Conservation (phyloP, 2,113 vertebrate genomes). For the Saguinus imperator region DNA sequence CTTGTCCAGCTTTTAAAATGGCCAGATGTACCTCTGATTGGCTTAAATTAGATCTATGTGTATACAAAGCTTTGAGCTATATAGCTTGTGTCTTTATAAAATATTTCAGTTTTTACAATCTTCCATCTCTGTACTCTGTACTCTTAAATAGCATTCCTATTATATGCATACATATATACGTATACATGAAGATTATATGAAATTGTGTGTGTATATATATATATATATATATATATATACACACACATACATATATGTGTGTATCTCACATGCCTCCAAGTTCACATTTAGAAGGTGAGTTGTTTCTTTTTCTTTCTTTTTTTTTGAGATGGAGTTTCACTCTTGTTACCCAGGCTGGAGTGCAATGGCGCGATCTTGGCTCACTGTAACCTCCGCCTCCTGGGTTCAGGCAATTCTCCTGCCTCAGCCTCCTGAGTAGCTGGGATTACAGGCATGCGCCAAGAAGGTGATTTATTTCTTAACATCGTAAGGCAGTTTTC, state of each 20-base stretch:
- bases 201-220: too few species aligned
- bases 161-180: not conserved
- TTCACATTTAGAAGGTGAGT: not conserved
- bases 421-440: too few species aligned
- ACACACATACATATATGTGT: not conserved
- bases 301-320: not conserved
- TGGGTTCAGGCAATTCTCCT: too few species aligned
- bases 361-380: too few species aligned
- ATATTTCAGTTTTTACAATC: not conserved
- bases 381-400: too few species aligned
- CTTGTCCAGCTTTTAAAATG: constrained; percentile 33
- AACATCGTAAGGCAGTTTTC: not conserved
- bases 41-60: not conserved
- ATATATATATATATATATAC: too few species aligned
- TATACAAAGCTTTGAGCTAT: not conserved
- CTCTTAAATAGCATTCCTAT: not conserved
- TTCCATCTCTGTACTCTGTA: not conserved
- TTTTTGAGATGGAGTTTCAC: too few species aligned
- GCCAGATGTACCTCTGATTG: not conserved
- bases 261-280: not conserved
- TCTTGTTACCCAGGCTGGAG: too few species aligned
- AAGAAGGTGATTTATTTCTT: not conserved
- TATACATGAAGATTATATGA: not conserved
- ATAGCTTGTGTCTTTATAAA: not conserved
- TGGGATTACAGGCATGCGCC: too few species aligned